Evolutionary conservation across 2,888 invertebrate genomes (phyloP).

Genomic region (Trilocha varians): DNA sequence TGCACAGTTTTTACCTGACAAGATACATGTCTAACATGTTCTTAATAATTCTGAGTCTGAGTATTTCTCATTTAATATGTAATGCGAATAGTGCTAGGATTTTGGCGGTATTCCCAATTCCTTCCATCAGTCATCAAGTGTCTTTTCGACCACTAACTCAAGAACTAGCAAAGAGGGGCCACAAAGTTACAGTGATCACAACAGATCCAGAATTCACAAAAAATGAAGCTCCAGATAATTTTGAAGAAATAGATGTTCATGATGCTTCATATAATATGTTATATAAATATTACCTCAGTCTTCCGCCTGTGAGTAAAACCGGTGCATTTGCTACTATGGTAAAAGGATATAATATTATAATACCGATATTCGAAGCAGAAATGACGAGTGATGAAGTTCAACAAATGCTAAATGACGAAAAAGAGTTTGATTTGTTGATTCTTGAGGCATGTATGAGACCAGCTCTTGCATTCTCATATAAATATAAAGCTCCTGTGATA

Average conservation of each 20-base stretch:
- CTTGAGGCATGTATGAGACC: slow-evolving; percentile 25
- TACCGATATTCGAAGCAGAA: slow-evolving; percentile 17
- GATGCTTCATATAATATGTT: slow-evolving; percentile 24
- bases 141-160: slow-evolving; percentile 24
- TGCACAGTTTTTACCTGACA: too few relatives aligned
- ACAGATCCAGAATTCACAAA: slow-evolving; percentile 24
- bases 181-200: slow-evolving; percentile 26
- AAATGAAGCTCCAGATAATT: slow-evolving; percentile 20
- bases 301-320: slow-evolving; percentile 5
- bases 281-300: slow-evolving; percentile 1
- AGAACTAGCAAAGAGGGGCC: slow-evolving; percentile 27
- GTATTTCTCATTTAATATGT: too few relatives aligned
- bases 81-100: slow-evolving; percentile 9
- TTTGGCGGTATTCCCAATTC: slow-evolving; percentile 20
- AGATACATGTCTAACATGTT: too few relatives aligned
- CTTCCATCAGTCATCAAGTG: slow-evolving; percentile 31
- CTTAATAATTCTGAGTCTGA: too few relatives aligned
- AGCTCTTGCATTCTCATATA: slow-evolving; percentile 23
- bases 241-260: slow-evolving; percentile 35
- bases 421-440: slow-evolving; percentile 28
- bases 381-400: slow-evolving; percentile 18
- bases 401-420: slow-evolving; percentile 16
- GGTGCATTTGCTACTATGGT: slow-evolving; percentile 10
- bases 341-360: neutral
- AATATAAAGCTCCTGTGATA: slow-evolving; percentile 35